These are phyloP conservation scores for Oxyura jamaicensis DNA, from an alignment of 2,113 vertebrate genomes.

Conservation along the genomic window DNA sequence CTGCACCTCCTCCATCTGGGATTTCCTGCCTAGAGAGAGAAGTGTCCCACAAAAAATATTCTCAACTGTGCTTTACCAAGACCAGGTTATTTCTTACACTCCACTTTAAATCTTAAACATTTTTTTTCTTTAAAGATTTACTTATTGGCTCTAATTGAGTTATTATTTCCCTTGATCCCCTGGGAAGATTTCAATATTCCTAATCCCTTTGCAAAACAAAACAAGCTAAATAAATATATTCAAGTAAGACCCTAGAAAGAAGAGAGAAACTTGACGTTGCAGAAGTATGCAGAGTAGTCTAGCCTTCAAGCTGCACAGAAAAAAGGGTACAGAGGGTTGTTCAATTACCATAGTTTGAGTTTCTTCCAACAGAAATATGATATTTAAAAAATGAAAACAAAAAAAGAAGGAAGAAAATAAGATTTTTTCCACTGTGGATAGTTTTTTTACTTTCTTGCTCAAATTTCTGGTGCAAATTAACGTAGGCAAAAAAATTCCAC, in stretches of 20 bases:
- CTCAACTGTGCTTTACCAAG: neutral
- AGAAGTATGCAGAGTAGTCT: rapidly evolving
- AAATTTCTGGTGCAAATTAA: neutral
- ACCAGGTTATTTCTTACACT: neutral
- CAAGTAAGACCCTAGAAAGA: neutral
- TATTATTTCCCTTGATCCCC: neutral
- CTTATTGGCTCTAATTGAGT: neutral
- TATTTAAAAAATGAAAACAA: neutral
- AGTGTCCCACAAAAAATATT: neutral
- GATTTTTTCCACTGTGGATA: neutral
- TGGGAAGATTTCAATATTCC: neutral
- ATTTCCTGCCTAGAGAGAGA: constrained; percentile 85
- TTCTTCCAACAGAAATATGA: neutral
- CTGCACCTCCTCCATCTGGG: constrained; percentile 98
- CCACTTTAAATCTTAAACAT: rapidly evolving
- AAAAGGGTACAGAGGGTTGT: rapidly evolving
- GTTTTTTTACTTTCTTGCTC: neutral
- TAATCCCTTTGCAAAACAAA: neutral
- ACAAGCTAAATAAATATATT: neutral
- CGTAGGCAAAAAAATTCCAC: neutral
- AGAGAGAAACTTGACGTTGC: neutral
- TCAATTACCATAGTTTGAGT: rapidly evolving
- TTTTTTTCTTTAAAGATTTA: neutral
- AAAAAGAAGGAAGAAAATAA: neutral
- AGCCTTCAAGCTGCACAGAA: neutral